A percentile compares a stretch with the other conserved stretches of the same genome.
phyloP scores from a whole-genome alignment of 2,888 invertebrate genomes.

The Parnassius orleans region DNA sequence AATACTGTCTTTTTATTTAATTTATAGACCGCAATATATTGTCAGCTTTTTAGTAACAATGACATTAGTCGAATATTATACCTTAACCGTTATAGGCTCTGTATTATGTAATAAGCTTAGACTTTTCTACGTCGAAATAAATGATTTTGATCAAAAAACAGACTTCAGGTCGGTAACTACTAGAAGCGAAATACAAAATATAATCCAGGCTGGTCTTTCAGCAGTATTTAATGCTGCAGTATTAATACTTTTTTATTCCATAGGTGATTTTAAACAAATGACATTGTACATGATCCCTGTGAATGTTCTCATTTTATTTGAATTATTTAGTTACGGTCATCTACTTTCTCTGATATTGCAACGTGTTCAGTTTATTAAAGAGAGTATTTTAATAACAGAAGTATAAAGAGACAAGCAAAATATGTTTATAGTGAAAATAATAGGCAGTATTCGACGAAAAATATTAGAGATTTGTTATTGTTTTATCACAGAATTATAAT shows the following conservation, averaged over 20 bases:
- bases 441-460: neutral
- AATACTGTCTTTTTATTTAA: neutral
- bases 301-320: neutral
- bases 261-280: neutral
- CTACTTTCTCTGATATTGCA: slow-evolving; percentile 5
- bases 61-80: neutral
- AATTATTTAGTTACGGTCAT: slow-evolving; percentile 10
- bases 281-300: neutral
- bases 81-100: slow-evolving; percentile 1
- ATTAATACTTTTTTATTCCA: neutral
- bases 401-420: neutral
- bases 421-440: neutral
- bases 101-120: slow-evolving; percentile 1
- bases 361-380: slow-evolving; percentile 6
- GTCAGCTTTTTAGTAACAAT: neutral
- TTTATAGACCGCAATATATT: neutral
- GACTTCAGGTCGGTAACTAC: neutral
- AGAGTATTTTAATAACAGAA: neutral
- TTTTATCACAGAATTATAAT: slow-evolving; percentile 3
- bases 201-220: neutral
- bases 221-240: neutral
- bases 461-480: slow-evolving; percentile 7
- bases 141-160: slow-evolving; percentile 7
- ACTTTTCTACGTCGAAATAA: slow-evolving; percentile 4
- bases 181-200: neutral